Conservation (phyloP, 2,113 vertebrate genomes). For the Tetraodon nigroviridis region DNA sequence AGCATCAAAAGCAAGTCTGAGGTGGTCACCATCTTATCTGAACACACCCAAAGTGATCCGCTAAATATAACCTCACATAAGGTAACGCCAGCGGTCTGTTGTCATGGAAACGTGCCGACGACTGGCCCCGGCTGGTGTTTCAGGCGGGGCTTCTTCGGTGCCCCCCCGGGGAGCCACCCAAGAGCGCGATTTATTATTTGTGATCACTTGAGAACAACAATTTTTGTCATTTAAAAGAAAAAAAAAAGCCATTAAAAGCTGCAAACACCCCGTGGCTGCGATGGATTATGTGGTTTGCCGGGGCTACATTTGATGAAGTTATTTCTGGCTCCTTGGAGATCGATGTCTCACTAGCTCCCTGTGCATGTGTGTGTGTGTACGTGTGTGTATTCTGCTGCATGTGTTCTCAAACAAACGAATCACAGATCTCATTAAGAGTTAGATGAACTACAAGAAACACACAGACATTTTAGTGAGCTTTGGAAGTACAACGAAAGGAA, state of each 20-base stretch:
- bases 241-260: background rate
- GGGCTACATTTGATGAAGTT: constrained; percentile 5
- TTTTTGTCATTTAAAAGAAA: background rate
- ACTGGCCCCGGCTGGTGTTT: background rate
- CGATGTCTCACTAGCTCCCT: no score
- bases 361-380: no score
- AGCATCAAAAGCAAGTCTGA: no score
- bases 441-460: background rate
- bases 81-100: constrained; percentile 20
- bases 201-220: constrained; percentile 12
- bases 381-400: background rate
- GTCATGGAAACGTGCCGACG: constrained; percentile 42
- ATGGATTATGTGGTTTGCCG: background rate
- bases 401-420: background rate
- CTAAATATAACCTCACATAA: background rate
- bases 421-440: background rate
- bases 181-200: constrained; percentile 1
- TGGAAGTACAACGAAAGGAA: background rate
- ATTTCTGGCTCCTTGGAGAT: constrained; percentile 6
- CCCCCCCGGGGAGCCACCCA: background rate
- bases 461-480: background rate
- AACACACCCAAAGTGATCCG: no score
- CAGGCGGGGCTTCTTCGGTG: background rate
- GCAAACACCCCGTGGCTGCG: background rate
- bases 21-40: no score